Base-by-base conservation (phyloP, 2,888 invertebrate species). In the Pogonocherus hispidulus region DNA sequence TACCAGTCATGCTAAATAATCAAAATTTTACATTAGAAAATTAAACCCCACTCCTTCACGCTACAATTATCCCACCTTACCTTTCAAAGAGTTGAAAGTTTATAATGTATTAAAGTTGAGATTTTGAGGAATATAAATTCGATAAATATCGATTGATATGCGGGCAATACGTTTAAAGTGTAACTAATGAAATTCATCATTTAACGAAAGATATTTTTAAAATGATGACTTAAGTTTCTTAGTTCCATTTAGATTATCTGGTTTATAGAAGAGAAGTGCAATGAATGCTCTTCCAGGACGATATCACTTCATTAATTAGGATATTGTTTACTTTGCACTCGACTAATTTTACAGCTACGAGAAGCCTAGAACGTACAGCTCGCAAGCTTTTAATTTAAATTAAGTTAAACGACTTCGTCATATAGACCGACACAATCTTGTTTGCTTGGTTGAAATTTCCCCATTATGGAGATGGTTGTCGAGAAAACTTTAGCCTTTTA, bases 281-380 rank as follows among this genome's bases (percentile, higher is more conserved):
- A 55, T 51, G 47, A 57, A 63, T 63, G 52, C 49, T 67, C 35
- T 52, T 62, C 57, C 19, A 44, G 41, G 63, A 37, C 59, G 59
- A 59, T 63, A 67, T 70, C 66, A 64, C 70, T 67, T 67, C 67
- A 70, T 70, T 70, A 67, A 70, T 70, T 67, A 62, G 62, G 63
- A 54, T 67, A 51, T 52, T 64, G 70, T 70, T 70, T 70, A 64
- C 67, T 70, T 62, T 59, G 60, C 63, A 63, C 66, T 69, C 56
- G 49, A 56, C 65, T 56, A 69, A 69, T 65, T 65, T 69, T 64
- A 68, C 56, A 64, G 56, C 20, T 60, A 55, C 60, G 66, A 66
- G 60, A 60, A 46, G 60, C 54, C 66, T 32, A 60, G 57, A 60
- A 54, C 57, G 54, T 60, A 60, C 59, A 66, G 66, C 66, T 66